Conservation (phyloP, 2,888 invertebrate genomes). For the Cataglyphis cursor region DNA sequence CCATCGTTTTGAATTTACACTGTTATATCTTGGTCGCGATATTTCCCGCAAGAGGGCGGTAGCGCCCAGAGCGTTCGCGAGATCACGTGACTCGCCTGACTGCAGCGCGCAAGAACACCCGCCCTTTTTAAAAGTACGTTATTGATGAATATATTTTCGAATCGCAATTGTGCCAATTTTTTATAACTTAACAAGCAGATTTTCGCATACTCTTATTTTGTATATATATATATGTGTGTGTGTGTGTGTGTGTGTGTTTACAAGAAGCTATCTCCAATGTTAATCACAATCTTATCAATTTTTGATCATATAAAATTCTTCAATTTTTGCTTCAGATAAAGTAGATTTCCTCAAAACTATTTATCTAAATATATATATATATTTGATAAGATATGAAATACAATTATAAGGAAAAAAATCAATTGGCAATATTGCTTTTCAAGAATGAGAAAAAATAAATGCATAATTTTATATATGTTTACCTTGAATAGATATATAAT, state of each 20-base stretch:
- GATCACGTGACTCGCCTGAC: neutral
- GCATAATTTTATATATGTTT: neutral
- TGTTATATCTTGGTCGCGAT: too few species aligned
- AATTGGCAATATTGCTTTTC: neutral
- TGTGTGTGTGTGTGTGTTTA: neutral
- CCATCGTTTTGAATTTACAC: neutral
- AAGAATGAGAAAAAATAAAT: neutral
- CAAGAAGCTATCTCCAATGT: neutral
- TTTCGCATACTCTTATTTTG: neutral
- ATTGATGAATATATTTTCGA: neutral
- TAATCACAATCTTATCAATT: neutral
- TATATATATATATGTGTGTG: neutral
- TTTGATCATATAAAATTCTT: neutral
- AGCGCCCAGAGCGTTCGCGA: neutral
- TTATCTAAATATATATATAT: neutral
- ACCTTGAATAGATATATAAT: too few species aligned
- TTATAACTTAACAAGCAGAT: neutral
- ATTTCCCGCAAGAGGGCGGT: slow-evolving; percentile 7
- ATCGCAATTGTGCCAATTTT: neutral
- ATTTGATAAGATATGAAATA: too few species aligned
- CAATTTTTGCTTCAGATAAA: neutral
- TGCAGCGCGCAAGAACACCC: neutral
- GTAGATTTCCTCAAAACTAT: neutral
- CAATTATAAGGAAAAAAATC: neutral
- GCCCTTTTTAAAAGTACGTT: neutral